Conservation (phyloP, 2,888 invertebrate species). For the Nezara viridula region DNA sequence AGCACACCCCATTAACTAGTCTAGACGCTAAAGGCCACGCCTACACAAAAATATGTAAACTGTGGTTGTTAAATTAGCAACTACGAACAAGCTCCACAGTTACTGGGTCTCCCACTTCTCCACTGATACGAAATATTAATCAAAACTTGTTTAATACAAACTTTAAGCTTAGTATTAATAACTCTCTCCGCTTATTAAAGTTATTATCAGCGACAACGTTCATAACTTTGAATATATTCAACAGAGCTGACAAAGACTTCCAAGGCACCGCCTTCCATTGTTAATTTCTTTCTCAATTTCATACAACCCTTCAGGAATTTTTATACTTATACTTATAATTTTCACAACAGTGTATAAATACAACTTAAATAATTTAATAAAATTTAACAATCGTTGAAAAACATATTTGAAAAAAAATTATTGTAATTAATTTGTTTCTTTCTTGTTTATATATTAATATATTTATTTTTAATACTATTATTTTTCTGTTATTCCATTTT, state of each 20-base stretch:
- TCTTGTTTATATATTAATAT: no score
- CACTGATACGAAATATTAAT: conserved; percentile 34
- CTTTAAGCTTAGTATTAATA: conserved; percentile 32
- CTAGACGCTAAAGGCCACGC: not conserved
- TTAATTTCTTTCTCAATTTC: not conserved
- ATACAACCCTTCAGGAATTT: no score
- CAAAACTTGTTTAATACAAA: conserved; percentile 41
- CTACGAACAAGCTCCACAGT: not conserved
- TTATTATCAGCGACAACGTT: conserved; percentile 19
- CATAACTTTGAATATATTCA: conserved; percentile 22
- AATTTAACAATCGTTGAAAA: no score
- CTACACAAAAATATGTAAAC: not conserved
- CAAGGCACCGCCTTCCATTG: not conserved
- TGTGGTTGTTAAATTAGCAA: not conserved
- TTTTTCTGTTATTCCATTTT: no score
- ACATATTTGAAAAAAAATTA: no score
- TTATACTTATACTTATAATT: no score
- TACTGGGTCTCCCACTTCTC: not conserved
- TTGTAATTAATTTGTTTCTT: no score
- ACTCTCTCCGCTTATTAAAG: conserved; percentile 24
- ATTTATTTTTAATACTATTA: no score
- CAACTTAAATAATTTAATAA: no score
- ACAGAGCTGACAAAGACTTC: not conserved
- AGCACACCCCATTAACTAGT: no score
- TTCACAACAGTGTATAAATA: no score